phyloP scores from a whole-genome alignment of 2,797 vertebrate genomes.

The Pseudochirops corinnae region DNA sequence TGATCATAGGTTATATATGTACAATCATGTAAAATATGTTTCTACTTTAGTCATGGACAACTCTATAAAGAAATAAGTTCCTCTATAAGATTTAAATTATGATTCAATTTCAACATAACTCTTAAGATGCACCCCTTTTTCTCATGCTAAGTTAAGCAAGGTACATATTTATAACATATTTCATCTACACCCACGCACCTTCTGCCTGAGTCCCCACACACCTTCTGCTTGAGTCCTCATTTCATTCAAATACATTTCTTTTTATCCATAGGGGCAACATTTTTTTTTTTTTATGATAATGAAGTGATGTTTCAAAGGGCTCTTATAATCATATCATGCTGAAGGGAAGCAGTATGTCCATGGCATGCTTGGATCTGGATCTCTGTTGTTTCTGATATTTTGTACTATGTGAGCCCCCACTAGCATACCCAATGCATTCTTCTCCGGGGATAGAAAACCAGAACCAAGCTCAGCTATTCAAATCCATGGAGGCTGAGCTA shows the following conservation, averaged over 20 bases:
- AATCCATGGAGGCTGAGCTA: background rate
- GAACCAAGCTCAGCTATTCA: background rate
- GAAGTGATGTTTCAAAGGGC: background rate
- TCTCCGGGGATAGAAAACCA: background rate
- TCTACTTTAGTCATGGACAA: background rate
- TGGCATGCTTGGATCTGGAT: background rate
- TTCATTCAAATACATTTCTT: background rate
- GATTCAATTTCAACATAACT: background rate
- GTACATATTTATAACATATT: background rate
- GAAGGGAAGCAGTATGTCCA: background rate
- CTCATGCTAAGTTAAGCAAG: background rate
- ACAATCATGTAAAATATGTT: background rate
- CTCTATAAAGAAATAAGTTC: no score
- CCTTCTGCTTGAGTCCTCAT: background rate
- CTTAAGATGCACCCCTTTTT: background rate
- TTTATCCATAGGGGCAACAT: background rate
- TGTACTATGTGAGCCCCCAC: background rate
- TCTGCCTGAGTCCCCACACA: background rate
- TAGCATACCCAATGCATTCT: background rate
- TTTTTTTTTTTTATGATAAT: background rate
- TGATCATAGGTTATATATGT: background rate
- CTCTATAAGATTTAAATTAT: background rate
- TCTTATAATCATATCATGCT: background rate
- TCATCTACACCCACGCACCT: background rate
- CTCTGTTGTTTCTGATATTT: background rate